These are phyloP conservation scores for Drosophila sproati DNA, from an alignment of 1,140 invertebrate species.

Conservation along the genomic window DNA sequence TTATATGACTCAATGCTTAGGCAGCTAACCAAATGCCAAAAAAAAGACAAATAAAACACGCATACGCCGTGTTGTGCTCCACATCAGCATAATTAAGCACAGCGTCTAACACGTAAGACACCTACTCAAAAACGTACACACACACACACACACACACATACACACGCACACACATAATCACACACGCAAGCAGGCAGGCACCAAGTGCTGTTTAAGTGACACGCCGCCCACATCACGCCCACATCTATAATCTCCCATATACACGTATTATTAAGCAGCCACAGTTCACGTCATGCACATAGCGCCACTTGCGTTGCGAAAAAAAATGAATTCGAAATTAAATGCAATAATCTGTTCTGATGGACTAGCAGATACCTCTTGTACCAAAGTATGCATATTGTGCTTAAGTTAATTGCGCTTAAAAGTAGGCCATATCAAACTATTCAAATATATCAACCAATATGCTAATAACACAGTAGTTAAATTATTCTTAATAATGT, in stretches of 20 bases:
- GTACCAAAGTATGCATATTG: not conserved
- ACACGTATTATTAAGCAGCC: constrained; percentile 21
- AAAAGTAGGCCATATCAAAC: constrained; percentile 10
- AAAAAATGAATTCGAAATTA: not conserved
- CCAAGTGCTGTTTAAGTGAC: constrained; percentile 24
- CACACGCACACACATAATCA: not conserved
- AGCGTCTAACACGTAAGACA: constrained; percentile 36
- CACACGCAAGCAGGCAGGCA: constrained; percentile 10
- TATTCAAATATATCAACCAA: not conserved
- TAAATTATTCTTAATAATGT: not conserved
- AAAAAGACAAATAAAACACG: constrained; percentile 51
- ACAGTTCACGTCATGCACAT: constrained; percentile 67
- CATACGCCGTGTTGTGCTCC: constrained; percentile 54
- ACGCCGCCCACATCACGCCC: constrained; percentile 27
- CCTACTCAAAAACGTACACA: constrained; percentile 11
- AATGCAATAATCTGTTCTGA: not conserved
- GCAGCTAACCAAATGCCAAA: constrained; percentile 9
- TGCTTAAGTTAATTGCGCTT: not conserved
- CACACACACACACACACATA: constrained; percentile 13
- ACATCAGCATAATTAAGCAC: constrained; percentile 69
- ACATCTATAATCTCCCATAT: constrained; percentile 30
- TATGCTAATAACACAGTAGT: too few species aligned
- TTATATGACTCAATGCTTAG: constrained; percentile 61
- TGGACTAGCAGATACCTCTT: constrained; percentile 3
- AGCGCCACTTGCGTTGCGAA: constrained; percentile 63